A percentile compares a stretch with the other conserved stretches of the same genome.
These are phyloP conservation scores for Ostrea denselamellosa DNA, from an alignment of 1,140 invertebrate genomes.

Conservation along the genomic window DNA sequence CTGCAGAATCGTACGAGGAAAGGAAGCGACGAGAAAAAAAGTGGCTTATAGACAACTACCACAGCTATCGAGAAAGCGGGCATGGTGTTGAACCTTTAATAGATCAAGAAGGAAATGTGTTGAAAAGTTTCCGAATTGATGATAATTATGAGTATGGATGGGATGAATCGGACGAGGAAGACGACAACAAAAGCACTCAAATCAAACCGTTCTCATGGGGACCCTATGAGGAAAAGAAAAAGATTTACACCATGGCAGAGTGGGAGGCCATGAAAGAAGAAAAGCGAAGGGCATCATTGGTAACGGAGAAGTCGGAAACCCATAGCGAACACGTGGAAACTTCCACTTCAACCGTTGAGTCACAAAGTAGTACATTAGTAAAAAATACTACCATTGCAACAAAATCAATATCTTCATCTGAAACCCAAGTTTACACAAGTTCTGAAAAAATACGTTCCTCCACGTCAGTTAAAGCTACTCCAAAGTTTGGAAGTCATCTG, in stretches of 20 bases:
- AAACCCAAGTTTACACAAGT: conserved; percentile 20
- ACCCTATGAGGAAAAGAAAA: conserved; percentile 74
- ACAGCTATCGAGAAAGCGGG: conserved; percentile 51
- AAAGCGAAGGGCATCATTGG: conserved; percentile 50
- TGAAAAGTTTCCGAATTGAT: conserved; percentile 55
- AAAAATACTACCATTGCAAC: neutral
- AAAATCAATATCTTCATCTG: conserved; percentile 32
- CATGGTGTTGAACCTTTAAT: conserved; percentile 53
- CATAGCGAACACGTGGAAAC: neutral
- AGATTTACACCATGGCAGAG: conserved; percentile 76
- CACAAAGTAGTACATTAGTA: neutral
- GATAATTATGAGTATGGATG: conserved; percentile 53
- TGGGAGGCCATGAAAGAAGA: conserved; percentile 74
- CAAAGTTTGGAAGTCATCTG: conserved; percentile 17
- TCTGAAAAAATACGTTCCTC: conserved; percentile 6
- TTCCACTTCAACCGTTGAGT: neutral
- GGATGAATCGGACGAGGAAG: conserved; percentile 49
- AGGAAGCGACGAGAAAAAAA: conserved; percentile 57
- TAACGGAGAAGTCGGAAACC: conserved; percentile 9
- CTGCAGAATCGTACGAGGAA: conserved; percentile 71
- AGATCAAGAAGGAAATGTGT: conserved; percentile 65
- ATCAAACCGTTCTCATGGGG: conserved; percentile 53
- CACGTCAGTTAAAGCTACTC: conserved; percentile 24
- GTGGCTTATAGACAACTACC: conserved; percentile 56
- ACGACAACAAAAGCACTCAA: conserved; percentile 48